phyloP scores from a whole-genome alignment of 2,113 vertebrate species.

The Talpa occidentalis region DNA sequence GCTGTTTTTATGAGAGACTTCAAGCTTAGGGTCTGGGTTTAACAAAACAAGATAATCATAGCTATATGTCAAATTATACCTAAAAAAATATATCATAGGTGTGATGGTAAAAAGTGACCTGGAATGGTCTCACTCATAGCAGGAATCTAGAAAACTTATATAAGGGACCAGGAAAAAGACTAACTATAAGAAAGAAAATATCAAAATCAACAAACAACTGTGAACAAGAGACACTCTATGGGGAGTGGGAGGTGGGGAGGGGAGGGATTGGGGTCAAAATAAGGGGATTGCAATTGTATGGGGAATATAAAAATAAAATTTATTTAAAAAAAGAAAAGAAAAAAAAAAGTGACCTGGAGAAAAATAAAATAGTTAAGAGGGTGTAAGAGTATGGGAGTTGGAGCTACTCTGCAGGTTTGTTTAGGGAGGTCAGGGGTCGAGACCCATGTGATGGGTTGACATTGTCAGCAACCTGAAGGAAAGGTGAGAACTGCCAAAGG shows the following conservation, averaged over 20 bases:
- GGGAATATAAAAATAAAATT: no score
- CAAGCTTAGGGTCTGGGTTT: background rate
- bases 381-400: background rate
- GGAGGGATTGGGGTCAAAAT: no score
- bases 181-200: no score
- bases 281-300: no score
- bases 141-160: no score
- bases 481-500: background rate
- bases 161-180: no score
- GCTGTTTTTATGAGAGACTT: background rate
- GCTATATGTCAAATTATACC: background rate
- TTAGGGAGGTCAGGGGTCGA: background rate
- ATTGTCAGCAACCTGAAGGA: background rate
- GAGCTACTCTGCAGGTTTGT: background rate
- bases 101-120: background rate
- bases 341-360: background rate
- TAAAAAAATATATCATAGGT: background rate
- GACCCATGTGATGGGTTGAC: background rate
- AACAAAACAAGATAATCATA: background rate
- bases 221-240: no score
- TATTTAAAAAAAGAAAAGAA: no score
- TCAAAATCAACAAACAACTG: no score
- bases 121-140: no score
- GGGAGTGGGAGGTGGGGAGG: no score
- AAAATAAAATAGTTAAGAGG: background rate